A percentile compares a stretch with the other conserved stretches of the same genome.
phyloP scores from a whole-genome alignment of 64 coral and sea anemone species.

The Stylophora pistillata region DNA sequence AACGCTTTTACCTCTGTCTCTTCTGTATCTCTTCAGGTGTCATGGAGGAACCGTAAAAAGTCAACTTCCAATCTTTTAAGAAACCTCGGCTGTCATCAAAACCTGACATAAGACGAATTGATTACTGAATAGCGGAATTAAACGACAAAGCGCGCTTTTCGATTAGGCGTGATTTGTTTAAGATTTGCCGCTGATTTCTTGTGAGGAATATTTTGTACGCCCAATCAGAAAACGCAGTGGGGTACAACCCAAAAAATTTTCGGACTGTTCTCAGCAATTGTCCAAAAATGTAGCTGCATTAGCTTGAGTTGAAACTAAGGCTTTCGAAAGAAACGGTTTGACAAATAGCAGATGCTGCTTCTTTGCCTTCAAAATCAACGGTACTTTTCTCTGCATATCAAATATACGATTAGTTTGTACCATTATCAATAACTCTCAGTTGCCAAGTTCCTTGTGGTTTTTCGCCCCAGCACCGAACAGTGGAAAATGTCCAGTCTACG shows the following conservation, averaged over 20 bases:
- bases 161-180: neutral
- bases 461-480: constrained; percentile 99
- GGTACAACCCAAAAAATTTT: too few relatives aligned
- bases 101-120: constrained; percentile 17
- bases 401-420: constrained; percentile 25
- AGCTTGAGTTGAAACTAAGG: too few relatives aligned
- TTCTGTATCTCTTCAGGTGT: constrained; percentile 72
- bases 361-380: too few relatives aligned
- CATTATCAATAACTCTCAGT: constrained; percentile 88
- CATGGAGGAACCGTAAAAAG: constrained; percentile 94
- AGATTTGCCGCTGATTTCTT: too few relatives aligned
- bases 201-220: too few relatives aligned
- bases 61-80: constrained; percentile 91
- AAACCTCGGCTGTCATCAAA: constrained; percentile 81
- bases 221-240: too few relatives aligned
- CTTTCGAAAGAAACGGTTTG: too few relatives aligned
- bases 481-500: constrained; percentile 98
- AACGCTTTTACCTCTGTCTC: constrained; percentile 57
- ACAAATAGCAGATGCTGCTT: too few relatives aligned
- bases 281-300: too few relatives aligned
- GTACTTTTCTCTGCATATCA: neutral
- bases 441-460: constrained; percentile 87
- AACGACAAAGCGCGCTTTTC: neutral
- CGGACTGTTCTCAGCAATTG: too few relatives aligned
- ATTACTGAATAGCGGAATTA: neutral